Conservation (phyloP, 2,797 vertebrate genomes). For the Pangasius djambal region DNA sequence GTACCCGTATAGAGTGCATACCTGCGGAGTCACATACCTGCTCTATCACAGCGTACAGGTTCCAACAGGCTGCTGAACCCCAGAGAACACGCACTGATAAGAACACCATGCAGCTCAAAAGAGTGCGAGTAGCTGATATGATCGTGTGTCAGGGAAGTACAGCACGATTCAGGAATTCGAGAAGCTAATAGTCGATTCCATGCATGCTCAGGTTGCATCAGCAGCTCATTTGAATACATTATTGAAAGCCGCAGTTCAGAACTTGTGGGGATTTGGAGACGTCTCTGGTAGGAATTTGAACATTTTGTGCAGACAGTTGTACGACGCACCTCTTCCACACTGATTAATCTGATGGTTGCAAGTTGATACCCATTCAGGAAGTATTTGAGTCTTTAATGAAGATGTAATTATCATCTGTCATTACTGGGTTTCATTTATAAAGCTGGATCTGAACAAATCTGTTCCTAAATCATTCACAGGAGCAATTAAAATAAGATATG, state of each 20-base stretch:
- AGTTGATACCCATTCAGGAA: not conserved
- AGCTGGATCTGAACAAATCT: not conserved
- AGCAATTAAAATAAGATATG: not conserved
- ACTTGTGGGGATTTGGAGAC: not conserved
- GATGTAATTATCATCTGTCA: not conserved
- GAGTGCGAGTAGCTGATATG: not conserved
- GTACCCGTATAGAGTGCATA: conserved; percentile 28
- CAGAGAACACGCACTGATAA: conserved; percentile 28
- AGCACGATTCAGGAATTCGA: not conserved
- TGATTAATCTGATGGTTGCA: not conserved
- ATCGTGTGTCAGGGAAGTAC: not conserved
- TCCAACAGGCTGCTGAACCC: conserved; percentile 29
- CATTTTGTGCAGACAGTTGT: not conserved
- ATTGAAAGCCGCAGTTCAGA: not conserved
- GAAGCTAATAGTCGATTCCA: not conserved
- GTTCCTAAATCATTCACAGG: not conserved
- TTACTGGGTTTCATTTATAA: not conserved
- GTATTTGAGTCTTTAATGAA: too few species aligned
- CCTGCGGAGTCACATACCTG: conserved; percentile 48
- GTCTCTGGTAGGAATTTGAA: not conserved
- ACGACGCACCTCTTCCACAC: not conserved
- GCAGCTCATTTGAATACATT: not conserved
- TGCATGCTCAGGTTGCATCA: not conserved
- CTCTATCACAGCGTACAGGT: conserved; percentile 41
- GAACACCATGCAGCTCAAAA: not conserved